Evolutionary conservation across 2,797 vertebrate genomes (phyloP), one percentile per base, ranked within the genome.

Genomic region (Borostomias antarcticus): DNA sequence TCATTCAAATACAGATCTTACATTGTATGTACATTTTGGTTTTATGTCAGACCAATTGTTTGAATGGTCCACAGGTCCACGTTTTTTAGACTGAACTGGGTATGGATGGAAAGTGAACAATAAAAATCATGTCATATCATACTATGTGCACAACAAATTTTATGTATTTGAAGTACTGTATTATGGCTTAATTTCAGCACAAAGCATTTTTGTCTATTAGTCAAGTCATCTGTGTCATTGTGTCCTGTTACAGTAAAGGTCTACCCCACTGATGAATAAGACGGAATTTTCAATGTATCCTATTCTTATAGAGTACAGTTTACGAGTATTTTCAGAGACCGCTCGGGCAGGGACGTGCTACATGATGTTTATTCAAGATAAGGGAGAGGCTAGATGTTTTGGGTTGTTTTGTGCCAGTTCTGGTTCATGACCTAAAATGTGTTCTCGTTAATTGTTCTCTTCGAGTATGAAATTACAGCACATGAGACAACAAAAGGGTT

Each of bases 371-470:
- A 56, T 17, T 32, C n/a, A n/a, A n/a, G n/a, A n/a, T n/a, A n/a
- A n/a, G n/a, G n/a, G n/a, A n/a, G n/a, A n/a, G n/a, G n/a, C n/a
- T n/a, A n/a, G n/a, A n/a, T n/a, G n/a, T 32, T 5, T 15, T 19
- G 17, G 50, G 10, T 23, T 56, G 17, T 17, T 50, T 21, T 19
- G 19, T 50, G 5, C 23, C 19, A 13, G 17, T n/a, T n/a, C n/a
- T n/a, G 7, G 28, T 47, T 9, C 19, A 17, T 28, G 25, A 43
- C 40, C 23, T 26, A 13, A 60, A 45, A 1, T 3, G 2, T 23
- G 28, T 45, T 48, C 28, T 50, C n/a, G 2, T 32, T 48, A 4
- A 50, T 62, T 62, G 71, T 66, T 50, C 74, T 75, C 60, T 75
- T 70, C 66, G 64, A 69, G 2, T 5, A 62, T 59, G 40, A 71